Evolutionary conservation across 2,113 vertebrate genomes (phyloP).

Genomic region (Lampris incognitus): DNA sequence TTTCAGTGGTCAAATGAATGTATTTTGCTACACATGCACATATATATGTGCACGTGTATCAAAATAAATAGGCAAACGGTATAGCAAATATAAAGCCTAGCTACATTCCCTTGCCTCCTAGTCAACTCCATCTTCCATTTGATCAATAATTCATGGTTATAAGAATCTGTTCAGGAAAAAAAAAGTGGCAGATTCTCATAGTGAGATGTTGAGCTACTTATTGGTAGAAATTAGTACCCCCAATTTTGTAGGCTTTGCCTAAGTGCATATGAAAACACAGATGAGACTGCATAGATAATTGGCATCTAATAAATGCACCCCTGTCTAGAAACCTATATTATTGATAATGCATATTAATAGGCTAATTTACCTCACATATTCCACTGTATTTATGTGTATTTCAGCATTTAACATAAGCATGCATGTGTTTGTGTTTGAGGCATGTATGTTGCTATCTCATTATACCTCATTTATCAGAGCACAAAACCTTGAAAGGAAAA

Average conservation of each 20-base stretch:
- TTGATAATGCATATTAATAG: slow-evolving; percentile 21
- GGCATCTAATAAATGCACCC: slow-evolving; percentile 27
- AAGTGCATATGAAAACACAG: slow-evolving; percentile 31
- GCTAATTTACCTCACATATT: background rate
- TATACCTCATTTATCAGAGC: background rate
- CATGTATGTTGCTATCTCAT: slow-evolving; percentile 3
- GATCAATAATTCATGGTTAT: slow-evolving; percentile 63
- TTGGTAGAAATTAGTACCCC: slow-evolving; percentile 42
- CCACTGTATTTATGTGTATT: slow-evolving; percentile 2
- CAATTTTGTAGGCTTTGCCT: slow-evolving; percentile 43
- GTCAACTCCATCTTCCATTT: slow-evolving; percentile 15
- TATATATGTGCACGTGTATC: too few relatives aligned
- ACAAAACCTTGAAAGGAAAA: background rate
- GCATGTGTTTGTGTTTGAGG: background rate
- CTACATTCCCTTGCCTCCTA: background rate
- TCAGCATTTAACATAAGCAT: background rate
- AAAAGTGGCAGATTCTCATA: slow-evolving; percentile 26
- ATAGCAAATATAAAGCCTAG: slow-evolving; percentile 9
- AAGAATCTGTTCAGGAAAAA: slow-evolving; percentile 20
- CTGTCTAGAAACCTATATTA: slow-evolving; percentile 12
- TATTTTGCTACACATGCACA: background rate
- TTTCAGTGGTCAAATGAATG: slow-evolving; percentile 29
- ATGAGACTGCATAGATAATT: slow-evolving; percentile 40
- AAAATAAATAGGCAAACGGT: background rate
- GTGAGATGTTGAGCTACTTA: slow-evolving; percentile 35